Percentiles rank a stretch among this genome's conserved stretches.
These are phyloP conservation scores for Exocentrus adspersus DNA, from an alignment of 2,888 invertebrate genomes.

Conservation along the genomic window DNA sequence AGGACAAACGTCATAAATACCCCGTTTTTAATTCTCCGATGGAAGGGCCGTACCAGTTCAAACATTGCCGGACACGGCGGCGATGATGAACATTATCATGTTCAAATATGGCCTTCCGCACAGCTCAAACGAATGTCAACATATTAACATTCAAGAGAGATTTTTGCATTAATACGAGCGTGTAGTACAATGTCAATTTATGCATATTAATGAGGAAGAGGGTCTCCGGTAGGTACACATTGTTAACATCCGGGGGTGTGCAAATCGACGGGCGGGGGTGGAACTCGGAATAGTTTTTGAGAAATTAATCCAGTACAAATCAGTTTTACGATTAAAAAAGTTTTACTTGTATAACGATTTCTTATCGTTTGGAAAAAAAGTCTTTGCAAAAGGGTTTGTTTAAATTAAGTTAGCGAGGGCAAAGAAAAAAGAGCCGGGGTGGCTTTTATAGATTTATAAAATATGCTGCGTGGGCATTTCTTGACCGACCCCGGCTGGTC, in stretches of 20 bases:
- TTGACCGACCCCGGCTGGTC: conserved; percentile 43
- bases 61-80: conserved; percentile 39
- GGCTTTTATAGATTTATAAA: conserved; percentile 53
- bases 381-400: conserved; percentile 19
- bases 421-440: conserved; percentile 44
- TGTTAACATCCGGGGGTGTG: no score
- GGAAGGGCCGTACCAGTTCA: conserved; percentile 45
- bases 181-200: conserved; percentile 58
- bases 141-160: conserved; percentile 56
- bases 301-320: no score
- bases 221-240: conserved; percentile 38
- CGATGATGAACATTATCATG: conserved; percentile 48
- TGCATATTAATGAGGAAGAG: conserved; percentile 58
- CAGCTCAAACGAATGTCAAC: conserved; percentile 50
- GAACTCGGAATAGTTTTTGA: background rate
- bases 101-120: conserved; percentile 45
- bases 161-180: conserved; percentile 56
- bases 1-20: conserved; percentile 57
- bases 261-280: conserved; percentile 27
- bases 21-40: conserved; percentile 57
- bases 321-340: no score
- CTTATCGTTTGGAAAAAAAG: conserved; percentile 4
- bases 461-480: conserved; percentile 52
- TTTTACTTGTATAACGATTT: conserved; percentile 9
- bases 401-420: conserved; percentile 37